phyloP scores from a whole-genome alignment of 2,888 invertebrate species.

The Synergus laeviventris region DNA sequence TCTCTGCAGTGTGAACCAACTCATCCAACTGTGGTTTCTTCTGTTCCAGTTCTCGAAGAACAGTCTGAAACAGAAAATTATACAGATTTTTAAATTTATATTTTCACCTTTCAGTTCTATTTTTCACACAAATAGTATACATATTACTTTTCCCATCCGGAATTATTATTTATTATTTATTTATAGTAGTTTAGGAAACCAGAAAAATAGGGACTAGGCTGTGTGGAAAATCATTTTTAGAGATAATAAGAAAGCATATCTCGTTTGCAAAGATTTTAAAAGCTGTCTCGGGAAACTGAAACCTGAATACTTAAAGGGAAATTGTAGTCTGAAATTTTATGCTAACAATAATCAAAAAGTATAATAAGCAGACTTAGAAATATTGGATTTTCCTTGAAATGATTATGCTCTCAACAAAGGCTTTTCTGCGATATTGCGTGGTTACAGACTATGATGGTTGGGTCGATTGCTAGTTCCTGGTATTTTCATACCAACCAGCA shows the following conservation, averaged over 20 bases:
- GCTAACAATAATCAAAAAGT: background rate
- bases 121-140: too few relatives aligned
- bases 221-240: background rate
- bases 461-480: slow-evolving; percentile 59
- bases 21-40: slow-evolving; percentile 92
- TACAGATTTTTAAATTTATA: too few relatives aligned
- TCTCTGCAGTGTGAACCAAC: slow-evolving; percentile 88
- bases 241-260: background rate
- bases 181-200: background rate
- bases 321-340: background rate
- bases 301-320: background rate
- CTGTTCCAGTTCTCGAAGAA: slow-evolving; percentile 88
- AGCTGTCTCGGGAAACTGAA: background rate
- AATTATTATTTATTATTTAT: too few relatives aligned
- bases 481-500: slow-evolving; percentile 56
- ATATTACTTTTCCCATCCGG: too few relatives aligned
- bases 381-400: slow-evolving; percentile 7
- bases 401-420: slow-evolving; percentile 9
- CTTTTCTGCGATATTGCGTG: slow-evolving; percentile 41
- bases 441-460: slow-evolving; percentile 48
- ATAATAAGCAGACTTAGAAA: background rate
- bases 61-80: slow-evolving; percentile 80
- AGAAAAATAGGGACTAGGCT: background rate
- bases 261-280: background rate
- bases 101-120: too few relatives aligned